These are phyloP conservation scores for Neotoma lepida DNA, from an alignment of 2,113 vertebrate genomes.

Conservation along the genomic window DNA sequence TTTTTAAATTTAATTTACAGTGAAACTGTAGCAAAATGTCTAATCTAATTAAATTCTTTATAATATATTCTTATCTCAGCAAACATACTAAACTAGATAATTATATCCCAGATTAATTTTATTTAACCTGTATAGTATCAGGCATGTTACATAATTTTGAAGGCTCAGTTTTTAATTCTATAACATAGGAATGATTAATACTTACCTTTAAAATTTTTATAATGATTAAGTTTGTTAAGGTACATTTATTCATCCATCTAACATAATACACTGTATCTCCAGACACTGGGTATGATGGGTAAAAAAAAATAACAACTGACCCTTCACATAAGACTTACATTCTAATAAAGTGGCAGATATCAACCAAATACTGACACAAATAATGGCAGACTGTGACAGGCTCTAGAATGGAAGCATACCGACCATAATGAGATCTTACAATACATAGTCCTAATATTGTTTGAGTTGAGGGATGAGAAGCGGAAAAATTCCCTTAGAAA, in stretches of 20 bases:
- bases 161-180: background rate
- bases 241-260: background rate
- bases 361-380: background rate
- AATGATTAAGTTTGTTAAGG: background rate
- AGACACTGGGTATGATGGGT: background rate
- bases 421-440: background rate
- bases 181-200: background rate
- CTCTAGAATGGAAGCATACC: background rate
- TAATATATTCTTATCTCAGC: background rate
- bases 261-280: background rate
- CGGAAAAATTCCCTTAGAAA: background rate
- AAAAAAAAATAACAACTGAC: background rate
- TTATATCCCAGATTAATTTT: background rate
- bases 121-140: background rate
- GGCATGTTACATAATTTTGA: background rate
- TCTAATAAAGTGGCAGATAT: background rate
- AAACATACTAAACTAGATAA: background rate
- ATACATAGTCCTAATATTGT: background rate
- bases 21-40: background rate
- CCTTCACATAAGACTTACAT: background rate
- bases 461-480: background rate
- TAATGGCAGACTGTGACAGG: background rate
- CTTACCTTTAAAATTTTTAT: background rate
- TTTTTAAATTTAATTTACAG: background rate
- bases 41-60: constrained; percentile 13